Percentiles rank a stretch among this genome's conserved stretches.
Evolutionary conservation across 2,888 invertebrate species (phyloP).

Genomic region (Drosophila paracracens): DNA sequence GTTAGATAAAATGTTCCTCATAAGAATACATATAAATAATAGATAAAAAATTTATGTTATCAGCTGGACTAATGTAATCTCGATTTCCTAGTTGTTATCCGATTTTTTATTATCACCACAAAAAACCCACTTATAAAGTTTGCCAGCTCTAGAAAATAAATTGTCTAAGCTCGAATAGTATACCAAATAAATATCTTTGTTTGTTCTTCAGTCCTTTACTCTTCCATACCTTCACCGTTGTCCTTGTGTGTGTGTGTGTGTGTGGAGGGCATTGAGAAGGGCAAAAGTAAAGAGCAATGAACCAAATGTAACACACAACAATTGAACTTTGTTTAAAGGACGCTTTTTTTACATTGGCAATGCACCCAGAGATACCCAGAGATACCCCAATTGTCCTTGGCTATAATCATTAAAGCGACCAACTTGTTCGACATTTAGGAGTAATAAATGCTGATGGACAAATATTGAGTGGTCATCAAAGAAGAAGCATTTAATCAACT

Average conservation of each 20-base stretch:
- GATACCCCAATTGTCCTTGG: not conserved
- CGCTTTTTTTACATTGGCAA: not conserved
- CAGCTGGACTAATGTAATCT: not conserved
- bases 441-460: not conserved
- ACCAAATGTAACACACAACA: slow-evolving; percentile 23
- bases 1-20: not conserved
- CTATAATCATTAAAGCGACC: not conserved
- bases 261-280: slow-evolving; percentile 5
- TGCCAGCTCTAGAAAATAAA: not conserved
- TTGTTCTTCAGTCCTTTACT: not conserved
- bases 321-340: slow-evolving; percentile 17
- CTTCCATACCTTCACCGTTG: not conserved
- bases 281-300: slow-evolving; percentile 4
- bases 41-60: not conserved
- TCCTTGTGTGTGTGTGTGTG: not conserved
- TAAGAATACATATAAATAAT: too few relatives aligned
- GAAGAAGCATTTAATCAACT: not conserved
- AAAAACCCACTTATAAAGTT: not conserved
- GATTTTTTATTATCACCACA: not conserved
- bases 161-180: not conserved
- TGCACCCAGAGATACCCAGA: not conserved
- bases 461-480: not conserved
- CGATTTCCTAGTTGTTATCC: not conserved
- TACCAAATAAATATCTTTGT: not conserved
- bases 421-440: not conserved